Evolutionary conservation across 2,888 invertebrate species (phyloP).

Genomic region (Lasioglossum malachurum): DNA sequence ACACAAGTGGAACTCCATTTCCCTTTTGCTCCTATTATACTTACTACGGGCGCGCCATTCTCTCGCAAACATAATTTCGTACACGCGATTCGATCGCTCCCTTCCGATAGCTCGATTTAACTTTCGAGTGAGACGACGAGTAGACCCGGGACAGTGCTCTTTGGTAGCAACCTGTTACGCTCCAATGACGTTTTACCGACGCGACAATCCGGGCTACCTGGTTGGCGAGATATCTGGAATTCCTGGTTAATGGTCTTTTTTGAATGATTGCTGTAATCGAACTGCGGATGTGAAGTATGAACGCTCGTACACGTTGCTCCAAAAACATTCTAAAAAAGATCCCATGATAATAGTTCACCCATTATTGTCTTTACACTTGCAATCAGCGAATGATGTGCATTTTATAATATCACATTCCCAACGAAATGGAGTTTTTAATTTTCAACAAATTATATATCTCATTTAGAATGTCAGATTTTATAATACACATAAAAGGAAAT

Average conservation of each 20-base stretch:
- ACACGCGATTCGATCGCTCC: background rate
- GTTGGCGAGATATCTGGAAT: background rate
- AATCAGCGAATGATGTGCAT: too few species aligned
- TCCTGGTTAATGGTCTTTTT: background rate
- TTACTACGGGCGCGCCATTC: background rate
- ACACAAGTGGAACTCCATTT: background rate
- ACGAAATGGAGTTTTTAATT: too few species aligned
- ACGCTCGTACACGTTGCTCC: too few species aligned
- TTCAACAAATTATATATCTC: too few species aligned
- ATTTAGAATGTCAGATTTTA: too few species aligned
- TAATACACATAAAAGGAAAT: too few species aligned
- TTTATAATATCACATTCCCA: too few species aligned
- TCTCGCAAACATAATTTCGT: background rate
- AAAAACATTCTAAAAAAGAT: too few species aligned
- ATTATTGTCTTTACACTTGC: too few species aligned
- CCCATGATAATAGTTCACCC: too few species aligned
- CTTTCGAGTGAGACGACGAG: background rate
- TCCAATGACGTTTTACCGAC: background rate
- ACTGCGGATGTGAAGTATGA: too few species aligned
- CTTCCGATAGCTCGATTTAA: background rate
- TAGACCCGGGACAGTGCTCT: background rate
- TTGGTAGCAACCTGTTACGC: slow-evolving; percentile 9
- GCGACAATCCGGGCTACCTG: background rate
- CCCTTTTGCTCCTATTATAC: background rate
- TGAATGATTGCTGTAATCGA: background rate